A percentile compares a stretch with the other conserved stretches of the same genome.
Conservation (phyloP, 2,888 invertebrate genomes). For the Microplitis manilae region DNA sequence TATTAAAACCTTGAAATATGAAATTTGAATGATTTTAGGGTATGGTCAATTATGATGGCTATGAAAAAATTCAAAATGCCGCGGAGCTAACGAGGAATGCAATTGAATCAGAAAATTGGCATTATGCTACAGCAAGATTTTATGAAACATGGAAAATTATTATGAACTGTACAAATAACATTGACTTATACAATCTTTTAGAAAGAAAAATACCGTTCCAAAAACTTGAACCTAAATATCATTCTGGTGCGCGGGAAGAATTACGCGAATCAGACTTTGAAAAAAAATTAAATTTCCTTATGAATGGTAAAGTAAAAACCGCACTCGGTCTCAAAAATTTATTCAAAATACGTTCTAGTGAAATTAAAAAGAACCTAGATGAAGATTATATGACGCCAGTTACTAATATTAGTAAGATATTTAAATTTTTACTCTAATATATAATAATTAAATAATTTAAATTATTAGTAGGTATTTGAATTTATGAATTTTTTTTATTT, state of each 20-base stretch:
- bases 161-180: background rate
- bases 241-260: background rate
- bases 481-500: background rate
- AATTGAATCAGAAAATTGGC: background rate
- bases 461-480: too few species aligned
- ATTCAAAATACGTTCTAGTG: slow-evolving; percentile 78
- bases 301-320: slow-evolving; percentile 81
- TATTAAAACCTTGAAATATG: too few species aligned
- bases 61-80: background rate
- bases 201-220: background rate
- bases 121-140: background rate
- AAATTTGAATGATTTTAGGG: slow-evolving; percentile 43
- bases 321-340: slow-evolving; percentile 75
- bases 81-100: background rate
- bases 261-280: background rate
- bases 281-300: slow-evolving; percentile 70
- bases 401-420: slow-evolving; percentile 75
- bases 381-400: slow-evolving; percentile 89
- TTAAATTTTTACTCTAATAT: background rate
- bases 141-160: background rate
- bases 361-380: slow-evolving; percentile 76
- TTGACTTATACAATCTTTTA: background rate
- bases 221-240: background rate
- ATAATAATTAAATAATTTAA: too few species aligned
- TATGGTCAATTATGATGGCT: background rate